phyloP scores from a whole-genome alignment of 2,113 vertebrate species.

The Eulemur rufifrons region DNA sequence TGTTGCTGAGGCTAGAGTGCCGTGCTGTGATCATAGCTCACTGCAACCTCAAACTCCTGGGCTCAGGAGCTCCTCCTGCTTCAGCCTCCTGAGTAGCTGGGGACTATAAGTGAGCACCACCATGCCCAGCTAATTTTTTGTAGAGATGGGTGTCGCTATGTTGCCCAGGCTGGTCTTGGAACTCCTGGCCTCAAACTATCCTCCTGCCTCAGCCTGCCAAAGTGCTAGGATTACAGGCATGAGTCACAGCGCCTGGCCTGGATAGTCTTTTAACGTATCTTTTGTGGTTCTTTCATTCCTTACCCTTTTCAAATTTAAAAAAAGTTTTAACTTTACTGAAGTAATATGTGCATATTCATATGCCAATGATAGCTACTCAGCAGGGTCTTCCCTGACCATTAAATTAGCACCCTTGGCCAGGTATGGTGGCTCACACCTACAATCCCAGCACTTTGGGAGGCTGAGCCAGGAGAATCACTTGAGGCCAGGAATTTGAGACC shows the following conservation, averaged over 20 bases:
- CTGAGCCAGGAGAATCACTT: not conserved
- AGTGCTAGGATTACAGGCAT: no score
- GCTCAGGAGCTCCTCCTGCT: no score
- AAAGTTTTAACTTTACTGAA: not conserved
- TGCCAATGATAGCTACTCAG: not conserved
- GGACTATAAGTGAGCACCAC: no score
- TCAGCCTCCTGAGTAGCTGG: no score
- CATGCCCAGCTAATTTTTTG: no score
- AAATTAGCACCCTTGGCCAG: not conserved
- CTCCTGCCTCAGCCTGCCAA: no score
- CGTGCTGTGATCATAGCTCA: no score
- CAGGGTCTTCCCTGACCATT: not conserved
- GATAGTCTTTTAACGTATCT: not conserved
- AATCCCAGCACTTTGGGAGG: not conserved
- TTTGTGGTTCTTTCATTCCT: slow-evolving; percentile 7
- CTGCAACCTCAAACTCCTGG: no score
- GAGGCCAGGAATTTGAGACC: not conserved
- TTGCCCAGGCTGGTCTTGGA: no score
- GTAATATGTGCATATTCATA: not conserved
- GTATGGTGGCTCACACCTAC: not conserved
- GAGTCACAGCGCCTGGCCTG: not conserved
- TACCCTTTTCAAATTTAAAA: not conserved
- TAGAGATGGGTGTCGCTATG: no score
- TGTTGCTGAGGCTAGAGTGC: no score
- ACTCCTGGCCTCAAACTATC: no score